Percentiles rank a stretch among this genome's conserved stretches.
phyloP scores from a whole-genome alignment of 2,797 vertebrate species.

The Hypotaenidia philippensis region DNA sequence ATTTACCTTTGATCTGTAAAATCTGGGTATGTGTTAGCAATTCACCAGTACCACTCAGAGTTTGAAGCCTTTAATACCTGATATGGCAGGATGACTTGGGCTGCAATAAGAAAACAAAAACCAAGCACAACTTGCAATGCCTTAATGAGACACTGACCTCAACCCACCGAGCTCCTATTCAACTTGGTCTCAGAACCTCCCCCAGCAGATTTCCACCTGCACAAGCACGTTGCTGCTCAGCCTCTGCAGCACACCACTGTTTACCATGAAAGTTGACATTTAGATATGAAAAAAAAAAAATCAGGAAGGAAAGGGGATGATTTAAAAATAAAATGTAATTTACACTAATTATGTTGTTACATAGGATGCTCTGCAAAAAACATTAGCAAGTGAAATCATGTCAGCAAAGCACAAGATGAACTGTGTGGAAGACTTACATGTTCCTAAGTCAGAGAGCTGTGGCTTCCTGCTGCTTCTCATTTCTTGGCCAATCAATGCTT shows the following conservation, averaged over 20 bases:
- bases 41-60: background rate
- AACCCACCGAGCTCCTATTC: background rate
- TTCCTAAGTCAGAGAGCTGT: slow-evolving; percentile 56
- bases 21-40: background rate
- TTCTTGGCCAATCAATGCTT: slow-evolving; percentile 60
- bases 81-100: background rate
- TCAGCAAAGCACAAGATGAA: slow-evolving; percentile 53
- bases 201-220: slow-evolving; percentile 19
- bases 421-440: slow-evolving; percentile 18
- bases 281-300: slow-evolving; percentile 68
- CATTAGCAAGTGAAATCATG: slow-evolving; percentile 74
- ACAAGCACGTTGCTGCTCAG: slow-evolving; percentile 7
- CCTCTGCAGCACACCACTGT: slow-evolving; percentile 37
- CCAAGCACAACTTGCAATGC: background rate
- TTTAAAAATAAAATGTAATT: slow-evolving; percentile 77
- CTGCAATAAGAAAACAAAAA: slow-evolving; percentile 12
- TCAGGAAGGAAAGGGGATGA: slow-evolving; percentile 75
- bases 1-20: slow-evolving; percentile 27
- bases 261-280: slow-evolving; percentile 71
- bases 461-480: slow-evolving; percentile 67
- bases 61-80: background rate
- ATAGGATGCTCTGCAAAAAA: slow-evolving; percentile 69
- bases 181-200: background rate
- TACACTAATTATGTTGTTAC: slow-evolving; percentile 74
- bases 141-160: background rate